These are phyloP conservation scores for Phrynosoma platyrhinos DNA, from an alignment of 2,113 vertebrate species.

Conservation along the genomic window DNA sequence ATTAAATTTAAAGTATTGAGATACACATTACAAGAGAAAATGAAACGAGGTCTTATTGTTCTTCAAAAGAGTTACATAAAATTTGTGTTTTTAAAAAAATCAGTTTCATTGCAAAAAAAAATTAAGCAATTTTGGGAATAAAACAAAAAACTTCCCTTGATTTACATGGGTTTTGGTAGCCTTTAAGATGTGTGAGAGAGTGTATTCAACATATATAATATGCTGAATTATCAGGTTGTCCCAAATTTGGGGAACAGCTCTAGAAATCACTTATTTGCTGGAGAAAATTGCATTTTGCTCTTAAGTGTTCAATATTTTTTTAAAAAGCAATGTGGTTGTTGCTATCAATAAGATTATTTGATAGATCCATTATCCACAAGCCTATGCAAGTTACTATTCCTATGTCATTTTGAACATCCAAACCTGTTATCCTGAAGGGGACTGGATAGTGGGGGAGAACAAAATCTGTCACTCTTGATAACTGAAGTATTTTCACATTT, in stretches of 20 bases:
- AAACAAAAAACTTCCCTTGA: conserved; percentile 56
- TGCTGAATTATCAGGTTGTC: conserved; percentile 22
- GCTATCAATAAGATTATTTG: conserved; percentile 48
- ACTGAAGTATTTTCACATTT: conserved; percentile 47
- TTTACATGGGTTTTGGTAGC: conserved; percentile 44
- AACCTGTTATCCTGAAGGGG: conserved; percentile 45
- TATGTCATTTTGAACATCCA: conserved; percentile 43
- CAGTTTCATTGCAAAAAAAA: conserved; percentile 43
- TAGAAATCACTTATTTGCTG: conserved; percentile 44
- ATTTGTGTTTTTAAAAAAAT: conserved; percentile 63
- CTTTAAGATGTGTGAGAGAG: conserved; percentile 34
- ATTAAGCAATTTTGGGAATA: conserved; percentile 45
- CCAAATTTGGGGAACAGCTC: conserved; percentile 22
- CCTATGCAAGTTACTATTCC: conserved; percentile 33
- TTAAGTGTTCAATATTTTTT: conserved; percentile 24
- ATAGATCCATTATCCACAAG: conserved; percentile 14
- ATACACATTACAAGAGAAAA: conserved; percentile 78
- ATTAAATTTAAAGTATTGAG: conserved; percentile 82
- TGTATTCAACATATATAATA: conserved; percentile 16
- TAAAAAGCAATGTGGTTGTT: conserved; percentile 45
- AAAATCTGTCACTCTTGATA: conserved; percentile 43
- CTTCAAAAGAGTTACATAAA: conserved; percentile 69
- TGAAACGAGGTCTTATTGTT: conserved; percentile 74
- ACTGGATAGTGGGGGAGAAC: no score
- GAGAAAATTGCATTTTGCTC: background rate